These are phyloP conservation scores for Staurois parvus DNA, from an alignment of 2,797 vertebrate genomes.

Conservation along the genomic window DNA sequence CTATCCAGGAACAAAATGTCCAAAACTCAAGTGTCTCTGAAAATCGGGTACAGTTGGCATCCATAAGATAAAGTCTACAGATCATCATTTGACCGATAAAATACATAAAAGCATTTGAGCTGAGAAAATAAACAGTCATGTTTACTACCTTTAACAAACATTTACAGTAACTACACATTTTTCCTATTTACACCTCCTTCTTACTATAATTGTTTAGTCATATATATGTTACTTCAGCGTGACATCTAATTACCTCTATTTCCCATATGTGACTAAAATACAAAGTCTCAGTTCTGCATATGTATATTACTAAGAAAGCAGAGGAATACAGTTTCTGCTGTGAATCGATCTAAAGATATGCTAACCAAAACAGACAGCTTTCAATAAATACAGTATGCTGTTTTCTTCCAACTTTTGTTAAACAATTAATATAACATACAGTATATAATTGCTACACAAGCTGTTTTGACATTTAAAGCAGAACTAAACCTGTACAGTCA, in stretches of 20 bases:
- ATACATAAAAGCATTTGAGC: background rate
- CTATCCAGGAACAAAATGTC: too few relatives aligned
- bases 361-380: constrained; percentile 5
- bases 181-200: background rate
- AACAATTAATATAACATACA: too few relatives aligned
- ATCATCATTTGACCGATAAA: background rate
- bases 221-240: background rate
- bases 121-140: background rate
- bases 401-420: too few relatives aligned
- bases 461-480: too few relatives aligned
- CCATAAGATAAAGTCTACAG: too few relatives aligned
- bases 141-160: constrained; percentile 10
- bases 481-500: too few relatives aligned
- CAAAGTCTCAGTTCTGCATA: too few relatives aligned
- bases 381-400: background rate
- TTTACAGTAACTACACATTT: background rate
- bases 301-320: background rate
- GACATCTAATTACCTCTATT: background rate
- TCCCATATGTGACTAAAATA: background rate
- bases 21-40: too few relatives aligned
- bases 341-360: background rate
- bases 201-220: background rate
- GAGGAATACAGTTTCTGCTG: background rate
- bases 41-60: too few relatives aligned
- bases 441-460: too few relatives aligned